Evolutionary conservation across 2,797 vertebrate species (phyloP).

Genomic region (Xiphophorus birchmanni): DNA sequence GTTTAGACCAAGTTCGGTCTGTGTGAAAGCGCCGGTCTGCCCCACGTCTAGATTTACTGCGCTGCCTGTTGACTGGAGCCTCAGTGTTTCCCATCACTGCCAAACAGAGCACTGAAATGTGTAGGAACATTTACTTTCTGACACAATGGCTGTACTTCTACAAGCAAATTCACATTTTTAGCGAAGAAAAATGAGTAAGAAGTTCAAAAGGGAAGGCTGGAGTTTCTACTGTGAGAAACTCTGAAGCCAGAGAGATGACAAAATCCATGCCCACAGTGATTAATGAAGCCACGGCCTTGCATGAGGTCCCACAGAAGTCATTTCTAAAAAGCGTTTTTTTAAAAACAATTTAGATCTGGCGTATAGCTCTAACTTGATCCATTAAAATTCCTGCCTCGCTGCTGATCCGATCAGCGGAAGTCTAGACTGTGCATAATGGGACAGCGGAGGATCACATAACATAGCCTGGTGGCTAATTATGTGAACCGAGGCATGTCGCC

Average conservation of each 20-base stretch:
- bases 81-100: slow-evolving; percentile 6
- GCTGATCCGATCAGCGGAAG: slow-evolving; percentile 67
- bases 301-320: slow-evolving; percentile 53
- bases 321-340: slow-evolving; percentile 52
- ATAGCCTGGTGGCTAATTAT: slow-evolving; percentile 73
- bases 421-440: slow-evolving; percentile 66
- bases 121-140: slow-evolving; percentile 31
- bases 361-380: slow-evolving; percentile 48
- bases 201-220: slow-evolving; percentile 18
- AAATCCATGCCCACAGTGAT: slow-evolving; percentile 50
- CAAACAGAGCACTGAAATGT: slow-evolving; percentile 20
- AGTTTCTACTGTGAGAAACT: slow-evolving; percentile 60
- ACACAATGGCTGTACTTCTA: slow-evolving; percentile 43
- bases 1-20: slow-evolving; percentile 4
- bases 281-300: slow-evolving; percentile 59
- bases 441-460: slow-evolving; percentile 70
- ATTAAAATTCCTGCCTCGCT: slow-evolving; percentile 68
- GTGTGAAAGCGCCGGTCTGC: slow-evolving; percentile 10
- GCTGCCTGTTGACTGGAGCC: slow-evolving; percentile 5
- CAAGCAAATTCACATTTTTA: slow-evolving; percentile 37
- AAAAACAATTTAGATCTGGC: slow-evolving; percentile 54
- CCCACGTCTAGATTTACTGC: slow-evolving; percentile 22
- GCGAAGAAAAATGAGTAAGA: slow-evolving; percentile 25
- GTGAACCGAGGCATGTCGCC: slow-evolving; percentile 70
- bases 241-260: slow-evolving; percentile 24